Base-by-base conservation (phyloP, 2,888 invertebrate genomes). In the Pterobdella sp. region DNA sequence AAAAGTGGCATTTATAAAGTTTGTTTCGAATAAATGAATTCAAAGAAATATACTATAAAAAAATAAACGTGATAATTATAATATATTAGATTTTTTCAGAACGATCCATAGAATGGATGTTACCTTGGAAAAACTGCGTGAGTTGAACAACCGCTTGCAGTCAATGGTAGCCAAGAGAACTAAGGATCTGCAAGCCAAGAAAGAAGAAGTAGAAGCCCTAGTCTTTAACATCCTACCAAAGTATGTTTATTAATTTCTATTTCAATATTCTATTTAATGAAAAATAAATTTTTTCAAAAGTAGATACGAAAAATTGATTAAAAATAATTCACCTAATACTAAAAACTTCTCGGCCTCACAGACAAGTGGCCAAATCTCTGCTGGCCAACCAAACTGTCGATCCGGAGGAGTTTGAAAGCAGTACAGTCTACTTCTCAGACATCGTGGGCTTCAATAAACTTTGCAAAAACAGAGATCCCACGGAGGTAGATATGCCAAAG, bases 201-300 rank as follows among this genome's bases (percentile, higher is more conserved):
- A 76, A 68, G 68, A 72, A 36, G 75, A 76, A 71, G 73, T 74
- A 18, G 76, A 74, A 71, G 32, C 29, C 1, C 69, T 75, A 4
- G 72, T 76, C 63, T 75, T 73, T 72, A 74, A 75, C 68, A 76
- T 76, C 29, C 69, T 76, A 31, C 76, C 76, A 0, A 72, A 63
- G 75, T 74, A 22, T 34, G 71, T 56, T n/a, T 31, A 26, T 22
- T 42, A 42, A 42, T 42, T 42, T 7, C 49, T 14, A 42, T 14
- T 22, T 42, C 7, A 22, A 42, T 7, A 42, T 22, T 42, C 10
- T 42, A 42, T 42, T 22, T 22, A 42, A 42, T 42, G 10, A 22
- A 22, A 42, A 42, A 42, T 42, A 22, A 42, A 14, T 42, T 22
- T 42, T 7, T 22, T 14, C 49, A 42, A 42, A 42, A 42, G 22